Base-by-base conservation (phyloP, 2,888 invertebrate genomes). In the Chelonus formosanus region DNA sequence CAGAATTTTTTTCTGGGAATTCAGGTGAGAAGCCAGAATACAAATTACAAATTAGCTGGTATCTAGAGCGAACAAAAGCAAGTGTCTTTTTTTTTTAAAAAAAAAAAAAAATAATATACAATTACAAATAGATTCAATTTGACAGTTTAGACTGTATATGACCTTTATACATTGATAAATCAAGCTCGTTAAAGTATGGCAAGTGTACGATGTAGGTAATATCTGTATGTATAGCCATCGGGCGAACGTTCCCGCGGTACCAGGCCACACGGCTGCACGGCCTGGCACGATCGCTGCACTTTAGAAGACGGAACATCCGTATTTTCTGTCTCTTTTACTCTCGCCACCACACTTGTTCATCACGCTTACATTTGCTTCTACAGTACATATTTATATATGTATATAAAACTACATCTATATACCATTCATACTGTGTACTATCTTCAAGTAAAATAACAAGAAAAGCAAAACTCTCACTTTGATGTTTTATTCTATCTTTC, bases 261-360 rank as follows among this genome's bases (percentile, higher is more conserved):
- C 82, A 82, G 81, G 75, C 78, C 74, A 79, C 78, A 74, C 80
- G 74, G 80, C 79, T 81, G 78, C 78, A 74, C 80, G 73, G 80
- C 80, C 82, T 81, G 81, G 82, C 79, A 82, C 81, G 78, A 77
- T 72, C 74, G 71, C 68, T 77, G 79, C 79, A 78, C 76, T 76
- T 74, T 75, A 75, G 74, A 75, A 74, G 68, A 69, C 69, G 58
- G 59, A 67, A 58, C 62, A 53, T 61, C 65, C 35, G 59, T 57
- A 68, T 62, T 62, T 57, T 55, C 54, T 55, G n/a, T 61, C 56
- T 66, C 58, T 35, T 43, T 67, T 50, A 56, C 44, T 60, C 59
- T 44, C 34, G 31, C 36, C 45, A 10, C 20, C 63, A 20, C 20
- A 63, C 44, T 35, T 57, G 44, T 43, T 48, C 43, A 35, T 57